A percentile compares a stretch with the other conserved stretches of the same genome.
Conservation (phyloP, 2,797 vertebrate genomes). For the Hapalemur alaotrensis region DNA sequence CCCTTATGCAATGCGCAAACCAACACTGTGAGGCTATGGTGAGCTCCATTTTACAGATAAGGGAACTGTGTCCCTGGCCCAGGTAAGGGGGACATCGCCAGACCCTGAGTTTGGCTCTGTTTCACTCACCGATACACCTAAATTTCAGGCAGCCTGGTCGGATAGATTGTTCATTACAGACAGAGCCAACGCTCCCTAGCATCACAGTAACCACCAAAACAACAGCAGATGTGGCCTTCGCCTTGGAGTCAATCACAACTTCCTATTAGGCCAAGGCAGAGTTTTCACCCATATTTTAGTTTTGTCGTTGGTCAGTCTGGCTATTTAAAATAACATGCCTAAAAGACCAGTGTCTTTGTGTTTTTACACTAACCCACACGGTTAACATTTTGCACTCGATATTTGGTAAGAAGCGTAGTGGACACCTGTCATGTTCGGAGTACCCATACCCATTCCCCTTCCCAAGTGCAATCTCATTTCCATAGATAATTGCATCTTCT, state of each 20-base stretch:
- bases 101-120: neutral
- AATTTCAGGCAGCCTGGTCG: neutral
- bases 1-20: neutral
- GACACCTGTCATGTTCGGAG: neutral
- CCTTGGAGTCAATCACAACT: neutral
- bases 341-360: neutral
- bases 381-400: neutral
- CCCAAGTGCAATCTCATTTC: neutral
- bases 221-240: neutral
- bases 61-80: neutral
- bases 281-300: neutral
- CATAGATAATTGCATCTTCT: neutral
- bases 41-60: neutral
- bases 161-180: neutral
- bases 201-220: neutral
- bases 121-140: neutral
- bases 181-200: neutral
- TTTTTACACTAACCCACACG: neutral
- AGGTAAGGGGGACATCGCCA: neutral
- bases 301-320: neutral
- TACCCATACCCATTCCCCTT: neutral
- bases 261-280: neutral
- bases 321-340: neutral
- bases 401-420: neutral
- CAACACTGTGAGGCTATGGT: accelerated